Evolutionary conservation across 1,140 invertebrate species (phyloP).

Genomic region (Diorhabda sublineata): DNA sequence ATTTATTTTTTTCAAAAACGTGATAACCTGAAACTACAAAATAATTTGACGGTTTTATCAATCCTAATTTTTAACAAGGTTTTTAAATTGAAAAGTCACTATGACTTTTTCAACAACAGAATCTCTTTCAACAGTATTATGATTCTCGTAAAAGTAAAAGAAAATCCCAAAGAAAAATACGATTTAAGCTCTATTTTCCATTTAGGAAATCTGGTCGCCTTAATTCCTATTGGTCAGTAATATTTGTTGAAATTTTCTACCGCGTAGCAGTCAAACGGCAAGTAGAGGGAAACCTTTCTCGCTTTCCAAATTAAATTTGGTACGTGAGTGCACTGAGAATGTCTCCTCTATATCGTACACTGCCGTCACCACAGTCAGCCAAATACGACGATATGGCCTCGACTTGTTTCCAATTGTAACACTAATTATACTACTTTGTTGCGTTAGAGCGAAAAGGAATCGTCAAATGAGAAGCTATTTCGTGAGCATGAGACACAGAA

Average conservation of each 20-base stretch:
- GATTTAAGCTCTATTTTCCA: not conserved
- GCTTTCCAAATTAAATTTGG: constrained; percentile 2
- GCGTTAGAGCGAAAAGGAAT: not conserved
- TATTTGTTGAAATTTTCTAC: constrained; percentile 1
- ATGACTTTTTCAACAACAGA: too few species aligned
- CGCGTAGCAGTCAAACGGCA: not conserved
- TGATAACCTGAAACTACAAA: too few species aligned
- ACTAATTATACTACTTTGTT: constrained; percentile 3
- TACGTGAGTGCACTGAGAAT: not conserved
- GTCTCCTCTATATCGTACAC: not conserved
- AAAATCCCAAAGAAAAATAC: not conserved
- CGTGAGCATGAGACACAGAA: too few species aligned
- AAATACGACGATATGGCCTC: not conserved
- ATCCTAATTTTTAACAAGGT: too few species aligned
- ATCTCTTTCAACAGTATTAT: too few species aligned
- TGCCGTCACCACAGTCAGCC: not conserved
- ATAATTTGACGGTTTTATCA: too few species aligned
- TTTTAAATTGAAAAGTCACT: too few species aligned
- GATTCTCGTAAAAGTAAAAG: not conserved
- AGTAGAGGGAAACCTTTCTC: not conserved
- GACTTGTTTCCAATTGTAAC: not conserved
- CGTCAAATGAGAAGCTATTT: not conserved
- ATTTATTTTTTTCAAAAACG: too few species aligned
- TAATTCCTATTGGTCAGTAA: constrained; percentile 2
- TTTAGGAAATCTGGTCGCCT: constrained; percentile 1